phyloP scores from a whole-genome alignment of 2,888 invertebrate genomes.

The Eilema griseolum region DNA sequence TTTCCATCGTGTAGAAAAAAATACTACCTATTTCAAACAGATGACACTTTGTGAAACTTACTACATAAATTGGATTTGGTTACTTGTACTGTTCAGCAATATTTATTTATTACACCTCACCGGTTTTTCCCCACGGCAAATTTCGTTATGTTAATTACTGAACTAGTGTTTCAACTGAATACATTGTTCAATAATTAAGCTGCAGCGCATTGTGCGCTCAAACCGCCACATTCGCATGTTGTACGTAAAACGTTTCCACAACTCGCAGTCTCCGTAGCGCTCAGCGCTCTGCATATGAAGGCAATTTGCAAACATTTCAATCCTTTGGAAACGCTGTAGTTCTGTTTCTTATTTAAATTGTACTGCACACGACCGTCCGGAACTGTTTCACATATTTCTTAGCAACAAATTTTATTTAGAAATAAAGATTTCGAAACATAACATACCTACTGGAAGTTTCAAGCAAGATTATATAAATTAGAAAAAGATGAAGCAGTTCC shows the following conservation, averaged over 20 bases:
- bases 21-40: too few species aligned
- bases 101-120: too few species aligned
- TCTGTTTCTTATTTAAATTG: slow-evolving; percentile 9
- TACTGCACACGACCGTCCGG: background rate
- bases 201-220: background rate
- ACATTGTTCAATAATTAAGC: background rate
- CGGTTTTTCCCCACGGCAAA: too few species aligned
- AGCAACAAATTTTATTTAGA: background rate
- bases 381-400: background rate
- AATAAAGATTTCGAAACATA: background rate
- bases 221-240: background rate
- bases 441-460: too few species aligned
- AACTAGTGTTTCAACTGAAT: background rate
- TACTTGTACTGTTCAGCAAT: too few species aligned
- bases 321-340: background rate
- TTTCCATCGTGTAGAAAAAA: too few species aligned
- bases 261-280: slow-evolving; percentile 4
- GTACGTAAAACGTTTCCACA: slow-evolving; percentile 9
- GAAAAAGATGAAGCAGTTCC: background rate
- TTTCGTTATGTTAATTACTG: too few species aligned
- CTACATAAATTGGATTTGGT: too few species aligned
- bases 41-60: too few species aligned
- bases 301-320: slow-evolving; percentile 18
- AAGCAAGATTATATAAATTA: background rate
- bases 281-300: slow-evolving; percentile 21